A percentile compares a stretch with the other conserved stretches of the same genome.
These are phyloP conservation scores for Protomyctophum bolini DNA, from an alignment of 2,113 vertebrate species.

Conservation along the genomic window DNA sequence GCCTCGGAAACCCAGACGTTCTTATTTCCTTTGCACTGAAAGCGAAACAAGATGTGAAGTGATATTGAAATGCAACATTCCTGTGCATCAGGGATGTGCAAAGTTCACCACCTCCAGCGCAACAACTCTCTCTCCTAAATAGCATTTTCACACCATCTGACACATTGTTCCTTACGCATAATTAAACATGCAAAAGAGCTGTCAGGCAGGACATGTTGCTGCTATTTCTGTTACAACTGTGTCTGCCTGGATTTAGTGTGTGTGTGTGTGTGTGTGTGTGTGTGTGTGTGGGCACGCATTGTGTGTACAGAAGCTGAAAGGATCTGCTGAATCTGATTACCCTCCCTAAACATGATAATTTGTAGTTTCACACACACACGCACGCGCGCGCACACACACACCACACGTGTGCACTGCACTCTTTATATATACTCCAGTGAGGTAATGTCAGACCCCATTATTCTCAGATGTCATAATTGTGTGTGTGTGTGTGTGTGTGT, in stretches of 20 bases:
- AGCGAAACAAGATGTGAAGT: too few relatives aligned
- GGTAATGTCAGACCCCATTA: too few relatives aligned
- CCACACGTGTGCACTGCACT: too few relatives aligned
- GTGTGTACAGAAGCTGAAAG: too few relatives aligned
- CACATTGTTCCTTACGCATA: constrained; percentile 43
- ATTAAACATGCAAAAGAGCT: constrained; percentile 55
- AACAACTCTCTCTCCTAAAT: neutral
- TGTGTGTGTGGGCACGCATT: too few relatives aligned
- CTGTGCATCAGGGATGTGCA: neutral
- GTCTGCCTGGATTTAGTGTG: too few relatives aligned
- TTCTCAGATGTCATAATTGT: neutral
- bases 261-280: neutral
- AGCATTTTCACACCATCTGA: constrained; percentile 18
- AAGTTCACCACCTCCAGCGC: too few relatives aligned
- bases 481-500: neutral
- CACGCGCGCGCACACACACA: neutral
- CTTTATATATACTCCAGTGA: neutral
- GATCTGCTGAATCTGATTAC: too few relatives aligned
- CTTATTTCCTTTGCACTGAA: too few relatives aligned
- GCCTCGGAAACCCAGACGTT: neutral
- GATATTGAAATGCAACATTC: neutral
- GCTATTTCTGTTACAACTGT: neutral
- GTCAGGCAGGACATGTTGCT: constrained; percentile 38
- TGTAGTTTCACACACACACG: too few relatives aligned
- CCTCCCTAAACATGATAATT: too few relatives aligned